Percentiles rank a stretch among this genome's conserved stretches.
Evolutionary conservation across 1,140 invertebrate genomes (phyloP).

Genomic region (Drosophila bocki): DNA sequence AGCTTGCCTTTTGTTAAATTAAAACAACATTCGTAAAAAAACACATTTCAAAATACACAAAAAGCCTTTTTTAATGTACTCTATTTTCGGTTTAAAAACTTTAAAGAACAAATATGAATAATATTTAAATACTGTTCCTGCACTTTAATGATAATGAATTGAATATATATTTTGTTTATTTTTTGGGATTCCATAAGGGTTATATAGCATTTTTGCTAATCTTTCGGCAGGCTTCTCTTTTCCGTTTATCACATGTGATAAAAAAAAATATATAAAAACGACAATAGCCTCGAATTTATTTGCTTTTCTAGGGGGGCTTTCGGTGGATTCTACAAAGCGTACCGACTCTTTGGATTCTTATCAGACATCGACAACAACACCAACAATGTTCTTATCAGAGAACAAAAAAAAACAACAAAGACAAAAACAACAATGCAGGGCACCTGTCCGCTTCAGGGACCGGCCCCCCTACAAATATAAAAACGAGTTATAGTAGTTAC

Average conservation of each 20-base stretch:
- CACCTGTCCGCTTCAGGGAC: conserved; percentile 57
- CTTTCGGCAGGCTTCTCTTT: conserved; percentile 41
- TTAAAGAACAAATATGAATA: not conserved
- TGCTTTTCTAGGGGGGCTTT: conserved; percentile 35
- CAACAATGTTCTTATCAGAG: conserved; percentile 49
- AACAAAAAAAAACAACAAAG: conserved; percentile 1
- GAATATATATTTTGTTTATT: not conserved
- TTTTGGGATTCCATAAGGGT: not conserved
- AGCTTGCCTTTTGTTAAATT: no score
- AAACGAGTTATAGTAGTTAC: not conserved
- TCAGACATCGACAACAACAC: conserved; percentile 37
- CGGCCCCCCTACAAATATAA: conserved; percentile 48
- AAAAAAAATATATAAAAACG: conserved; percentile 33
- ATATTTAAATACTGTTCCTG: not conserved
- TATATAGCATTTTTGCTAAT: conserved; percentile 46
- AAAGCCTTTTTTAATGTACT: no score
- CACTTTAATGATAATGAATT: not conserved
- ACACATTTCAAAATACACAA: no score
- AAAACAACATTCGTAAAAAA: no score
- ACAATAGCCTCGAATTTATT: conserved; percentile 58
- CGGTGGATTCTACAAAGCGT: conserved; percentile 57
- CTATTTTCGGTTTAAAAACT: no score
- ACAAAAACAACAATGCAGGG: conserved; percentile 25
- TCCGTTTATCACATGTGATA: conserved; percentile 65
- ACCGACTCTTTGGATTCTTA: conserved; percentile 61